Evolutionary conservation across 2,888 invertebrate genomes (phyloP).

Genomic region (Xestia rhomboidea): DNA sequence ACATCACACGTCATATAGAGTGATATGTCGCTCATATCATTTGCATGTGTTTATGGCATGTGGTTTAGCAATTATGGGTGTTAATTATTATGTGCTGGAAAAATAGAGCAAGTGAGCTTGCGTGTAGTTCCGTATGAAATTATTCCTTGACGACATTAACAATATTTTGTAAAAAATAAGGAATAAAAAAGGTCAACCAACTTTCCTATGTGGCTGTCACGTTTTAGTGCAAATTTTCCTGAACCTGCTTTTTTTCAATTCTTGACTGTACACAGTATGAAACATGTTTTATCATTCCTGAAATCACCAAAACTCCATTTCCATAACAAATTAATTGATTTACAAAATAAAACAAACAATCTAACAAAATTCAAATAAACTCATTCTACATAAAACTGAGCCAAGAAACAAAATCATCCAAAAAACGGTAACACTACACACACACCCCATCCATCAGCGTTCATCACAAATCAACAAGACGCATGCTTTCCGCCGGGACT

Average conservation of each 20-base stretch:
- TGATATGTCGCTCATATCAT: conserved; percentile 67
- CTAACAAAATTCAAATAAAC: conserved; percentile 11
- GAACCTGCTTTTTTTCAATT: neutral
- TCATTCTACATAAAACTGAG: conserved; percentile 17
- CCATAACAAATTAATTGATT: neutral
- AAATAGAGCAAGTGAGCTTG: neutral
- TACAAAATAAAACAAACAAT: neutral
- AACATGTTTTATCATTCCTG: neutral
- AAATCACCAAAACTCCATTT: neutral
- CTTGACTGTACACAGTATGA: neutral
- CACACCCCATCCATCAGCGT: conserved; percentile 81
- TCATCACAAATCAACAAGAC: conserved; percentile 89
- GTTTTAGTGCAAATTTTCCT: neutral
- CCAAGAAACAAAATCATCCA: conserved; percentile 24
- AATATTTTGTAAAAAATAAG: too few relatives aligned
- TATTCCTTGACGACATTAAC: neutral
- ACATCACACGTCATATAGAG: conserved; percentile 59
- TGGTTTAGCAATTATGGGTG: conserved; percentile 56
- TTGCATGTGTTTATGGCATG: conserved; percentile 66
- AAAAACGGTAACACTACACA: conserved; percentile 57
- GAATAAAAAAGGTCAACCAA: neutral
- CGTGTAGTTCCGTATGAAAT: conserved; percentile 7
- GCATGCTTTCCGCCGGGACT: conserved; percentile 86
- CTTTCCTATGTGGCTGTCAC: neutral
- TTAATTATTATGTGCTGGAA: conserved; percentile 25